Evolutionary conservation across 2,888 invertebrate species (phyloP).

Genomic region (Meloe dianella): DNA sequence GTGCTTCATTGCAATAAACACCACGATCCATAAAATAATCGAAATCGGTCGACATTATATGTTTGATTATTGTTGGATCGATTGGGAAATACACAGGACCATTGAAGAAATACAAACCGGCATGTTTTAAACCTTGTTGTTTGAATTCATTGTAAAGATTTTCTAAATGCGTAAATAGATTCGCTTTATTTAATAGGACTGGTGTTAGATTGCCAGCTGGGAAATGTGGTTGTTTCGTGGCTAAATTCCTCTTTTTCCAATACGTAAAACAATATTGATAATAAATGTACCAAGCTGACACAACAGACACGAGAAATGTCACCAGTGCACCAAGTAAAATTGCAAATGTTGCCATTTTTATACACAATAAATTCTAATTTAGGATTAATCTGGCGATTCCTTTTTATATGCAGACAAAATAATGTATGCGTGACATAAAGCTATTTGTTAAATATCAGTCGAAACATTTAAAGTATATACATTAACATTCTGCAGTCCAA

Average conservation of each 20-base stretch:
- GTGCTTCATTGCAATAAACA: conserved; percentile 14
- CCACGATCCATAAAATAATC: conserved; percentile 25
- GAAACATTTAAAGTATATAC: not conserved
- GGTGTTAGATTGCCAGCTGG: conserved; percentile 20
- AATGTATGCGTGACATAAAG: not conserved
- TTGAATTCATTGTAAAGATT: conserved; percentile 23
- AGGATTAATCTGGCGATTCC: not conserved
- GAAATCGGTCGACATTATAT: conserved; percentile 19
- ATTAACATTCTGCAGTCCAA: not conserved
- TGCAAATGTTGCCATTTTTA: not conserved
- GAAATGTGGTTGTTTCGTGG: conserved; percentile 11
- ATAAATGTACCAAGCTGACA: conserved; percentile 9
- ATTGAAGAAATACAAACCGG: conserved; percentile 23
- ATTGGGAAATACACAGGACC: conserved; percentile 23
- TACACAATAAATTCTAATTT: not conserved
- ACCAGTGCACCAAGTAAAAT: not conserved
- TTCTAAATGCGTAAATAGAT: conserved; percentile 11
- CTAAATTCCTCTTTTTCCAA: conserved; percentile 18
- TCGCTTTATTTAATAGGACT: conserved; percentile 16
- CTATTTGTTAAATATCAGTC: not conserved
- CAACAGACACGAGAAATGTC: not conserved
- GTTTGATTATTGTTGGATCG: conserved; percentile 20
- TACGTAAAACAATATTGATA: conserved; percentile 23
- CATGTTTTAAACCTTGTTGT: conserved; percentile 17
- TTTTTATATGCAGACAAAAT: not conserved